Evolutionary conservation across 2,888 invertebrate species (phyloP).

Genomic region (Blastobasis adustella): DNA sequence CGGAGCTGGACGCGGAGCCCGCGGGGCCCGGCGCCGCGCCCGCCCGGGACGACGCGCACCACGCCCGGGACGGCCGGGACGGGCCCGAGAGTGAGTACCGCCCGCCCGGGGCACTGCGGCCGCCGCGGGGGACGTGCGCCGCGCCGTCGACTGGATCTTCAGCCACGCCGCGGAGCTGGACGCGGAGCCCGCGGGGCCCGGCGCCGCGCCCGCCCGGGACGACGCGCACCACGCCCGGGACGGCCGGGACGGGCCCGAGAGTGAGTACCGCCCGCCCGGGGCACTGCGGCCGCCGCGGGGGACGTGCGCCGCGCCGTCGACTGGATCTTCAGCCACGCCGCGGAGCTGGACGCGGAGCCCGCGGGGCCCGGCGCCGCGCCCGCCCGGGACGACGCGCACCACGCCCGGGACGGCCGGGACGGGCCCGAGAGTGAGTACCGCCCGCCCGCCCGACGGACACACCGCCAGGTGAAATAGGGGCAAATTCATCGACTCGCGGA

Average conservation of each 20-base stretch:
- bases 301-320: constrained; percentile 94
- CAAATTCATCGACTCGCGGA: too few relatives aligned
- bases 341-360: constrained; percentile 75
- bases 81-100: constrained; percentile 82
- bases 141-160: constrained; percentile 98
- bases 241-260: constrained; percentile 85
- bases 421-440: constrained; percentile 94
- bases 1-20: constrained; percentile 75
- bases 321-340: constrained; percentile 96
- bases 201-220: constrained; percentile 4
- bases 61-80: constrained; percentile 81
- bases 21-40: constrained; percentile 16
- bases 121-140: constrained; percentile 90
- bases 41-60: constrained; percentile 13
- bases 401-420: constrained; percentile 81
- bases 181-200: constrained; percentile 26
- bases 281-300: constrained; percentile 89
- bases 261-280: constrained; percentile 81
- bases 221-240: constrained; percentile 59
- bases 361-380: constrained; percentile 16
- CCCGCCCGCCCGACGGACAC: constrained; percentile 73
- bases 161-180: constrained; percentile 87
- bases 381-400: constrained; percentile 13
- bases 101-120: constrained; percentile 85
- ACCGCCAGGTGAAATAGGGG: too few relatives aligned